These are phyloP conservation scores for Silurus lanzhouensis DNA, from an alignment of 2,797 vertebrate species.

Conservation along the genomic window DNA sequence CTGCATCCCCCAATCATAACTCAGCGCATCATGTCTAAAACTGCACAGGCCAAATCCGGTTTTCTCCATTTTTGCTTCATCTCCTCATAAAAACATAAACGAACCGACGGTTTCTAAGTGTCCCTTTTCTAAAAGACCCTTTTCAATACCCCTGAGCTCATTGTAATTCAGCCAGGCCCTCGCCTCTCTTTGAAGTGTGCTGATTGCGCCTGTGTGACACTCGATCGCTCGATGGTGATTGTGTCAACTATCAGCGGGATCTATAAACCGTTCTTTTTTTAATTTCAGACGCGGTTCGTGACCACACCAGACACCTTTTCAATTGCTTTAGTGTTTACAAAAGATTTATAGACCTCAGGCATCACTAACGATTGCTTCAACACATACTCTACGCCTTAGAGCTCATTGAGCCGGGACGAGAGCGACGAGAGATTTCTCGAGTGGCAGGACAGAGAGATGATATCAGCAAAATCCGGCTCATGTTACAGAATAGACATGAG, in stretches of 20 bases:
- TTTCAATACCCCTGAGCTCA: constrained; percentile 33
- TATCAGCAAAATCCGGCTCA: neutral
- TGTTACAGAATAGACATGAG: neutral
- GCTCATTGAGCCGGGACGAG: constrained; percentile 4
- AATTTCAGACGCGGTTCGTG: neutral
- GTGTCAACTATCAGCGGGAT: neutral
- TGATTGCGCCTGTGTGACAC: constrained; percentile 41
- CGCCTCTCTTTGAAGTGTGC: constrained; percentile 68
- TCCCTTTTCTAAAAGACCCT: neutral
- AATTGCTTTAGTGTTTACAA: neutral
- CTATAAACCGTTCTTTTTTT: neutral
- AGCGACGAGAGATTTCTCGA: neutral
- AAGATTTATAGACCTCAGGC: neutral
- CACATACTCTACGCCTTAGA: neutral
- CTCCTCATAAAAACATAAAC: neutral
- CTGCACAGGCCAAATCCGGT: constrained; percentile 2
- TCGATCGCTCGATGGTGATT: constrained; percentile 51
- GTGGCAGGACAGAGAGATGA: neutral
- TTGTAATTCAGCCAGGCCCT: constrained; percentile 68
- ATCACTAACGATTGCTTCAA: neutral
- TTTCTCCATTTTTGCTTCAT: neutral
- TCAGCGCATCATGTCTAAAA: neutral
- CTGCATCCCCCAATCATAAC: constrained; percentile 13
- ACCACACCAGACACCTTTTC: neutral
- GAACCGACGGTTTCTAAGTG: neutral